These are phyloP conservation scores for Trachelipus rathkii DNA, from an alignment of 1,140 invertebrate species.

Conservation along the genomic window DNA sequence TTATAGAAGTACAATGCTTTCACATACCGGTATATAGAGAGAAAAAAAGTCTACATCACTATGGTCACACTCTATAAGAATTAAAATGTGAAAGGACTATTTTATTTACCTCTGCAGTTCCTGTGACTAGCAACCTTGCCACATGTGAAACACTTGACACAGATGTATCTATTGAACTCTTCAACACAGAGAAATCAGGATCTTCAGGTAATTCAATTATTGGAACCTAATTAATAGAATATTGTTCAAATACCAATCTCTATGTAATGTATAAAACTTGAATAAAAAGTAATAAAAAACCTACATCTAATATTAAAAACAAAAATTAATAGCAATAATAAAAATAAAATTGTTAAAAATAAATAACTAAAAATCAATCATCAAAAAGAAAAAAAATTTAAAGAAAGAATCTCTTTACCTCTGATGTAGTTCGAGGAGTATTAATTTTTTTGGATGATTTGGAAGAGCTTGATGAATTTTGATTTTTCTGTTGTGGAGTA, in stretches of 20 bases:
- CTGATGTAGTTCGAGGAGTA: too few relatives aligned
- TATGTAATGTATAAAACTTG: too few relatives aligned
- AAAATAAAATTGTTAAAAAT: too few relatives aligned
- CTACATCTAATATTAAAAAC: too few relatives aligned
- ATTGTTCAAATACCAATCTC: too few relatives aligned
- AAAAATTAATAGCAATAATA: too few relatives aligned
- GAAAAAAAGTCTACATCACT: not conserved
- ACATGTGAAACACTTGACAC: slow-evolving; percentile 29
- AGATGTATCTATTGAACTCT: slow-evolving; percentile 32
- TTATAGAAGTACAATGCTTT: too few relatives aligned
- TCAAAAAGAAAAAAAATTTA: too few relatives aligned
- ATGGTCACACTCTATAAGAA: not conserved
- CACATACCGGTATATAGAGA: too few relatives aligned
- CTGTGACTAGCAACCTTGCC: slow-evolving; percentile 33
- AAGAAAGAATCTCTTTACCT: too few relatives aligned
- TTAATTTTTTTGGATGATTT: not conserved
- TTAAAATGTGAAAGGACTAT: not conserved
- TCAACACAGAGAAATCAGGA: slow-evolving; percentile 38
- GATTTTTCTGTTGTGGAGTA: not conserved
- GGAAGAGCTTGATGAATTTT: not conserved
- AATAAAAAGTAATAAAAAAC: too few relatives aligned
- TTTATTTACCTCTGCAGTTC: slow-evolving; percentile 34
- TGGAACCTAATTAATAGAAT: not conserved
- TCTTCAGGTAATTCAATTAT: slow-evolving; percentile 42
- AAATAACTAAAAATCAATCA: too few relatives aligned